Conservation (phyloP, 1,140 invertebrate genomes). For the Yoshiicerus persimilis region DNA sequence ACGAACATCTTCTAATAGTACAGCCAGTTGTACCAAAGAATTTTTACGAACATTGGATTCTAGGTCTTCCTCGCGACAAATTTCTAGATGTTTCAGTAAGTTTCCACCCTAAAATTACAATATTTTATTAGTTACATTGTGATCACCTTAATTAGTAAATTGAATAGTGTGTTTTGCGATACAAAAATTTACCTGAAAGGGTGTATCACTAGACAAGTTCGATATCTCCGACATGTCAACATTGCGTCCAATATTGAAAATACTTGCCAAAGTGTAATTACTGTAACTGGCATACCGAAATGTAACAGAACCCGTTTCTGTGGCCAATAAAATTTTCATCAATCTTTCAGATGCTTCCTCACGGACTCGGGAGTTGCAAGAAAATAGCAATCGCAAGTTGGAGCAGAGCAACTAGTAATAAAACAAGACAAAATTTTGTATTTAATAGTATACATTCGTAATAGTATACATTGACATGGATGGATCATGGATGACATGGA, state of each 20-base stretch:
- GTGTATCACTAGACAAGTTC: not conserved
- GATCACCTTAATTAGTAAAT: not conserved
- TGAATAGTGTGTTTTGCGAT: not conserved
- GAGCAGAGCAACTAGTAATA: not conserved
- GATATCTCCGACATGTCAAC: not conserved
- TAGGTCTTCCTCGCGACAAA: not conserved
- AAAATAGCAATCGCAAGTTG: not conserved
- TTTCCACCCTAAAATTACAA: not conserved
- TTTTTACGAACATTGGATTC: not conserved
- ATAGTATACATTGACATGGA: too few species aligned
- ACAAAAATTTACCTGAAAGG: not conserved
- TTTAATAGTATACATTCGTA: not conserved
- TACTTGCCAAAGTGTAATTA: not conserved
- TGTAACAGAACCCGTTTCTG: not conserved
- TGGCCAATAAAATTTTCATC: not conserved
- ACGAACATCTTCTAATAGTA: not conserved
- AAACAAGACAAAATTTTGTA: not conserved
- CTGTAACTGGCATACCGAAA: constrained; percentile 2
- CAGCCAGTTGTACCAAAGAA: not conserved
- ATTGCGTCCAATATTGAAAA: not conserved
- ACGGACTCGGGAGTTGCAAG: not conserved
- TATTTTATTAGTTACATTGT: not conserved
- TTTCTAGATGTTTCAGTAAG: not conserved
- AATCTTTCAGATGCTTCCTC: not conserved
- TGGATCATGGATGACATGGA: too few species aligned